Base-by-base conservation (phyloP, 2,113 vertebrate species). In the Oreochromis niloticus region DNA sequence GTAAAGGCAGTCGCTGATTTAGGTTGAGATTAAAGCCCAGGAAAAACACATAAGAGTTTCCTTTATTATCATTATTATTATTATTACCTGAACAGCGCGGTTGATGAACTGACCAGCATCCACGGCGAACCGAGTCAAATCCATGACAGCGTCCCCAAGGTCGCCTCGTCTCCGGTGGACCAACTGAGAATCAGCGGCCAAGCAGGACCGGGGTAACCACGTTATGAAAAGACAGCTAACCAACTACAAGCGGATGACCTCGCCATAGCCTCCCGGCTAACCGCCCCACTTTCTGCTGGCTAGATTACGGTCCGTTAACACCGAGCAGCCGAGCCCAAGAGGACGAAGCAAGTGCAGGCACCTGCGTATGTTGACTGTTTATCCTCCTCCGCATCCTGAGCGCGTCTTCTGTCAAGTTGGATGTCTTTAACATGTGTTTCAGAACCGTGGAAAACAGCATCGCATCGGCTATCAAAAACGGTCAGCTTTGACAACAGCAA, bases 71-170 rank as follows among this genome's bases (percentile, higher is more conserved):
- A 4, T 13, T 1, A 30, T 63, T 96, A 46, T 3, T 22, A 12
- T 10, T 1, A 32, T 66, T 96, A 98, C 98, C 97, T 98, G 98
- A 66, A 98, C 97, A 1, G 98, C 97, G 1, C 97, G 96, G 92
- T 97, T 98, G 78, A 98, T 95, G 92, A 98, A 97, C 78, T 97
- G 97, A 73, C 97, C 97, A 4, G 97, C 97, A 83, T 97, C 97
- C 24, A 97, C 97, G 11, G 97, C 97, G 81, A 98, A 55, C 66
- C 97, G 97, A 88, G 97, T 98, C 81, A 98, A 11, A 85, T 96
- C 95, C 95, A 96, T 96, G 82, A 2, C 85, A 34, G 39, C 81
- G 71, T 48, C 79, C 30, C 43, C 81, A 90, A 94, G 93, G 94
- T 94, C 92, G 87, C 82, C 27, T 83, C 6, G 88, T 63, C 46